phyloP scores from a whole-genome alignment of 2,888 invertebrate species.

The Acleris literana region DNA sequence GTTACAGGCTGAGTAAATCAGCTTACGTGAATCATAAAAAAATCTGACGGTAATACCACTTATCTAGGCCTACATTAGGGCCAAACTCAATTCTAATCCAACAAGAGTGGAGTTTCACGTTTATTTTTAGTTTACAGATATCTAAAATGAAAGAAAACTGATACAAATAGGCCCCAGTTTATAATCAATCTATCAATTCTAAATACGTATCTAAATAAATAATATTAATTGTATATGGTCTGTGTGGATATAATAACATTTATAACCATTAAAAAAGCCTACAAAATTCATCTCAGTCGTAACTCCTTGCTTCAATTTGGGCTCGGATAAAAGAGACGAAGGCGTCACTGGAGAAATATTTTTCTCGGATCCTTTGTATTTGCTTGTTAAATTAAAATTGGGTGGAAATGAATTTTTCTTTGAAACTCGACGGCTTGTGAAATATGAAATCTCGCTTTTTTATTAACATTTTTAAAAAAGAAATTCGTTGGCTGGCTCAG shows the following conservation, averaged over 20 bases:
- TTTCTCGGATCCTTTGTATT: conserved; percentile 48
- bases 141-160: too few relatives aligned
- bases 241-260: not conserved
- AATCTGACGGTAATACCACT: too few relatives aligned
- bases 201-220: too few relatives aligned
- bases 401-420: conserved; percentile 39
- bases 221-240: too few relatives aligned
- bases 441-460: conserved; percentile 23
- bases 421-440: conserved; percentile 27
- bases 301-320: conserved; percentile 9
- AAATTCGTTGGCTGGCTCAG: not conserved
- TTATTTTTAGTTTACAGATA: too few relatives aligned
- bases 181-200: too few relatives aligned
- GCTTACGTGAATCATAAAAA: too few relatives aligned
- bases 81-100: too few relatives aligned
- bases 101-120: too few relatives aligned
- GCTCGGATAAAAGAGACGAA: conserved; percentile 3
- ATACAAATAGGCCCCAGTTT: too few relatives aligned
- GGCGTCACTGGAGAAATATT: conserved; percentile 41
- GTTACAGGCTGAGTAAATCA: too few relatives aligned
- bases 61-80: too few relatives aligned
- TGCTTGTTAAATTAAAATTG: conserved; percentile 53
- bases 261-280: not conserved
- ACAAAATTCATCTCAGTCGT: not conserved
- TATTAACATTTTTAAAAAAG: conserved; percentile 5